Conservation (phyloP, 2,888 invertebrate species). For the Xanthorhoe spadicearia region DNA sequence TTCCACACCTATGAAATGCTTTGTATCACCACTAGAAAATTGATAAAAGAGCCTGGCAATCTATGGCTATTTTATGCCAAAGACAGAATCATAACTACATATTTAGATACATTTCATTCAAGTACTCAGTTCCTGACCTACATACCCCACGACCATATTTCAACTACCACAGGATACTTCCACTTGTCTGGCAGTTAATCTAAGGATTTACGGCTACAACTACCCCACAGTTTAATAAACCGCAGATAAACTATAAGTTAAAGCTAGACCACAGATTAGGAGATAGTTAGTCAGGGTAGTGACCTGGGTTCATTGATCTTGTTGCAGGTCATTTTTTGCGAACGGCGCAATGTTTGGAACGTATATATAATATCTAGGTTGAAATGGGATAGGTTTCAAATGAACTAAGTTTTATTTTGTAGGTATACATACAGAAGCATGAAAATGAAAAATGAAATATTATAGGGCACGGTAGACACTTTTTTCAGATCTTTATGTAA, state of each 20-base stretch:
- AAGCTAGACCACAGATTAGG: conserved; percentile 26
- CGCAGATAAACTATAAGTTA: conserved; percentile 9
- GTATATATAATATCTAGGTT: neutral
- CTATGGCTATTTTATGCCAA: neutral
- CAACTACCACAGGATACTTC: conserved; percentile 26
- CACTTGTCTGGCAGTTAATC: conserved; percentile 29
- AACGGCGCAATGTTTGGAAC: conserved; percentile 21
- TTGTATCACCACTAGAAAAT: too few relatives aligned
- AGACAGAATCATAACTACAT: neutral
- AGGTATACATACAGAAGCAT: too few relatives aligned
- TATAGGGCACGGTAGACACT: too few relatives aligned
- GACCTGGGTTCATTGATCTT: conserved; percentile 37
- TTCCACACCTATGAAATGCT: too few relatives aligned
- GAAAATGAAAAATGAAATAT: too few relatives aligned
- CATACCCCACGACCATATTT: conserved; percentile 18
- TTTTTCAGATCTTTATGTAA: too few relatives aligned
- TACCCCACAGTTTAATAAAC: conserved; percentile 3
- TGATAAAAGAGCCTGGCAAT: too few relatives aligned
- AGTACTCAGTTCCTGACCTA: conserved; percentile 17
- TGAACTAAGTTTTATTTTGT: too few relatives aligned
- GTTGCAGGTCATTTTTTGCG: conserved; percentile 36
- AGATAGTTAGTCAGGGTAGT: conserved; percentile 19
- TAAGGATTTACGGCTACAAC: conserved; percentile 30
- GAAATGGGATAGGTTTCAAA: too few relatives aligned
- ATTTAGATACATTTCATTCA: neutral